Percentiles rank a stretch among this genome's conserved stretches.
These are phyloP conservation scores for Hecatera dysodea DNA, from an alignment of 2,888 invertebrate genomes.

Conservation along the genomic window DNA sequence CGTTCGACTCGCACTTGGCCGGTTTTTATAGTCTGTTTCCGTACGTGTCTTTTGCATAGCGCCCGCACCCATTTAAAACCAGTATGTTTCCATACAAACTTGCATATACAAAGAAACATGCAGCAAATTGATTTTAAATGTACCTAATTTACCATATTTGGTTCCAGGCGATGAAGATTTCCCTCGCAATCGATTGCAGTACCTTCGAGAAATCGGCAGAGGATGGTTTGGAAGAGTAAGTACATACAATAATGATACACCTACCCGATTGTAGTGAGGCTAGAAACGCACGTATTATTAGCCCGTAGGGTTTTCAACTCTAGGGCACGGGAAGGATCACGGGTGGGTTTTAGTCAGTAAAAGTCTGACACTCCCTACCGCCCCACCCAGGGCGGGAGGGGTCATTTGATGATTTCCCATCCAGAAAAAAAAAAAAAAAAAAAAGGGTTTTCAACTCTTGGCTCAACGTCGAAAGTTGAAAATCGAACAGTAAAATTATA, in stretches of 20 bases:
- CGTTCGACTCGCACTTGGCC: too few species aligned
- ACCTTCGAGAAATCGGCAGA: conserved; percentile 95
- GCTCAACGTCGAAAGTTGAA: neutral
- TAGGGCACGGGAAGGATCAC: too few species aligned
- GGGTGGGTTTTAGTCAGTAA: too few species aligned
- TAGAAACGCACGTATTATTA: neutral
- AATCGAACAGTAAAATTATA: neutral
- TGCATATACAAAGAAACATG: conserved; percentile 12
- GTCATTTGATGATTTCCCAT: too few species aligned
- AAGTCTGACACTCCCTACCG: too few species aligned
- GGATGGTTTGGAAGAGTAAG: conserved; percentile 96
- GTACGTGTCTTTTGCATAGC: neutral
- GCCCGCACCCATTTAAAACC: neutral
- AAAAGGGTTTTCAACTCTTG: neutral
- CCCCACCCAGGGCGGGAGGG: too few species aligned
- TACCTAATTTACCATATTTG: conserved; percentile 56
- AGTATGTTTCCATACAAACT: conserved; percentile 35
- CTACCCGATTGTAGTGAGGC: neutral
- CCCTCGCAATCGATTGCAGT: conserved; percentile 94
- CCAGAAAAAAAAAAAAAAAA: too few species aligned
- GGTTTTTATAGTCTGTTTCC: too few species aligned
- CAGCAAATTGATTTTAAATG: conserved; percentile 46
- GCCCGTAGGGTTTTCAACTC: neutral
- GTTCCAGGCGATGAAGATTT: conserved; percentile 91
- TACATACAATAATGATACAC: conserved; percentile 23